These are phyloP conservation scores for Meloidogyne chitwoodi DNA, from an alignment of 1,140 invertebrate genomes.

Conservation along the genomic window DNA sequence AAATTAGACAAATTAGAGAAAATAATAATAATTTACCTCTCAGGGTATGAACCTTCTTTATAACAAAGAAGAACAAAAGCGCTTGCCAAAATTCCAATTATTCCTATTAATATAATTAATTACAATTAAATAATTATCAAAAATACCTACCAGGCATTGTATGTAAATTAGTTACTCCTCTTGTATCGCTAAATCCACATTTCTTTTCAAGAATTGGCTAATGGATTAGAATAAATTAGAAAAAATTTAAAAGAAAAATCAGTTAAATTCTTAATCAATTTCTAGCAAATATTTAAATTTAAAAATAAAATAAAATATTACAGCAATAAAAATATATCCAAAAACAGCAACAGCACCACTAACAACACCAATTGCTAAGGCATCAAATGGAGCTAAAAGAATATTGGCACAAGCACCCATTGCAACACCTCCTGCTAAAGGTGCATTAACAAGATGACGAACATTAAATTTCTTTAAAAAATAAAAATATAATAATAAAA, in stretches of 20 bases:
- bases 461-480: constrained; percentile 39
- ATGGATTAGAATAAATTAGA: no score
- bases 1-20: neutral
- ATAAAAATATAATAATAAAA: neutral
- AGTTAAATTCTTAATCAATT: no score
- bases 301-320: constrained; percentile 3
- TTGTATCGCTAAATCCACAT: constrained; percentile 63
- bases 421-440: constrained; percentile 64
- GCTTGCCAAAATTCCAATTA: constrained; percentile 61
- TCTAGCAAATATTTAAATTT: no score
- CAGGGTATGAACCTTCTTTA: constrained; percentile 20
- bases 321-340: constrained; percentile 58
- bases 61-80: constrained; percentile 23
- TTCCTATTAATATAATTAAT: constrained; percentile 31
- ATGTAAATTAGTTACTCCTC: constrained; percentile 64
- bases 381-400: constrained; percentile 65
- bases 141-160: constrained; percentile 62
- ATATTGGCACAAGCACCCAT: constrained; percentile 62
- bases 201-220: constrained; percentile 45
- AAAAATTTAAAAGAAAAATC: no score
- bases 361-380: constrained; percentile 61
- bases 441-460: constrained; percentile 65
- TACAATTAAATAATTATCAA: neutral
- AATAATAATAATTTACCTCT: constrained; percentile 25
- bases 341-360: constrained; percentile 61